These are phyloP conservation scores for Microtus richardsoni DNA, from an alignment of 2,113 vertebrate genomes.

Conservation along the genomic window DNA sequence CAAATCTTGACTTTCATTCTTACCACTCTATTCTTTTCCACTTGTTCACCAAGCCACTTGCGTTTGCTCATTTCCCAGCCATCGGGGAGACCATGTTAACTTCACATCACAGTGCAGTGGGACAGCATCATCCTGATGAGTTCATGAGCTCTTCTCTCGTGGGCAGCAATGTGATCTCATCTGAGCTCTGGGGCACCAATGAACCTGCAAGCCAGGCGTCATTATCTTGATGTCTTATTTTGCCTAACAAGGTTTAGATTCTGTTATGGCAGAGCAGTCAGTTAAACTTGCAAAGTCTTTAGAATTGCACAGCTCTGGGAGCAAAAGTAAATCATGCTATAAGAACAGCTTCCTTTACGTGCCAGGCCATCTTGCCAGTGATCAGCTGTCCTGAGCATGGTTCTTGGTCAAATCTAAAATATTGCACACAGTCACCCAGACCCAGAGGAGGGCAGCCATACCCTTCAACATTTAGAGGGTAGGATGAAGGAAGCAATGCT, in stretches of 20 bases:
- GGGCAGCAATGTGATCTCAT: background rate
- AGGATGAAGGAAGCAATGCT: slow-evolving; percentile 31
- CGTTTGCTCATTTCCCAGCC: background rate
- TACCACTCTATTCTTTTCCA: background rate
- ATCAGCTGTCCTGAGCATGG: background rate
- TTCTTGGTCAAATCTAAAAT: slow-evolving; percentile 34
- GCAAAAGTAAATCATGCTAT: slow-evolving; percentile 15
- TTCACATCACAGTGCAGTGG: background rate
- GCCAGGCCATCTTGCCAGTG: background rate
- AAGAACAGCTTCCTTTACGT: slow-evolving; percentile 1
- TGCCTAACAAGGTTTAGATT: slow-evolving; percentile 49
- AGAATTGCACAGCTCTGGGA: background rate
- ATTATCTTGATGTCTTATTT: slow-evolving; percentile 42
- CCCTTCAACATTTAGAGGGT: slow-evolving; percentile 2
- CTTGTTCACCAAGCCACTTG: background rate
- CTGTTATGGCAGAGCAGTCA: slow-evolving; percentile 34
- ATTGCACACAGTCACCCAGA: background rate
- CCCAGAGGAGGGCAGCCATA: background rate
- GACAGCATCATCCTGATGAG: background rate
- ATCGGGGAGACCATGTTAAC: background rate
- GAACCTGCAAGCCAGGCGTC: slow-evolving; percentile 32
- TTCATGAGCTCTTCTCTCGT: background rate
- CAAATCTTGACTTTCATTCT: slow-evolving; percentile 14
- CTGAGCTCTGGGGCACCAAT: background rate
- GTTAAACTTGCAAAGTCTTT: slow-evolving; percentile 50